Evolutionary conservation across 1,140 invertebrate species (phyloP).

Genomic region (Drosophila nigromelanica): DNA sequence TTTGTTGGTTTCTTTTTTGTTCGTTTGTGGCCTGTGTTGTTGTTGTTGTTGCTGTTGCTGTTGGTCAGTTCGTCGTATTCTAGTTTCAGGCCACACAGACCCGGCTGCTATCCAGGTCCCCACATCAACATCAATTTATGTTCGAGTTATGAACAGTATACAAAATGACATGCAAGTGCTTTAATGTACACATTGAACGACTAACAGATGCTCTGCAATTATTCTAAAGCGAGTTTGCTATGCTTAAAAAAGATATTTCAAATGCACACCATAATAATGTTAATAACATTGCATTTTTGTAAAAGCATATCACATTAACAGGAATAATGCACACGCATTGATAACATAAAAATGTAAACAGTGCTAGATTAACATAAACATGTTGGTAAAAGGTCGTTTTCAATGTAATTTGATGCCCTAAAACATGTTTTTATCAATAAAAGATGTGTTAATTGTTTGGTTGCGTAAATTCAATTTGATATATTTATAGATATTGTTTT

Average conservation of each 20-base stretch:
- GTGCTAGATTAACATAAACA: not conserved
- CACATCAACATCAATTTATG: conserved; percentile 64
- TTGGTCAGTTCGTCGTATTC: conserved; percentile 32
- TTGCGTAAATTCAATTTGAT: not conserved
- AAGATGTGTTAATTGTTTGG: not conserved
- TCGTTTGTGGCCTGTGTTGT: conserved; percentile 8
- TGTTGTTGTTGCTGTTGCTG: not conserved
- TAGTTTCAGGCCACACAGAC: conserved; percentile 22
- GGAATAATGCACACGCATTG: too few species aligned
- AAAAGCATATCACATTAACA: too few species aligned
- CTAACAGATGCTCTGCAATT: conserved; percentile 12
- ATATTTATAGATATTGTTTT: not conserved
- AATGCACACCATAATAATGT: too few species aligned
- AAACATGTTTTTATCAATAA: too few species aligned
- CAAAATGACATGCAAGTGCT: conserved; percentile 10
- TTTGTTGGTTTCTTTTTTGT: conserved; percentile 9
- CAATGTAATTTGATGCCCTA: too few species aligned
- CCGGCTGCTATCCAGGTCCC: conserved; percentile 42
- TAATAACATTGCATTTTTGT: not conserved
- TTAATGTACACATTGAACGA: conserved; percentile 3
- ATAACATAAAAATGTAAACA: conserved; percentile 1
- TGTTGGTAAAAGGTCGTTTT: not conserved
- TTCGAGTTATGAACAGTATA: conserved; percentile 58
- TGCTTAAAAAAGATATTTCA: too few species aligned
- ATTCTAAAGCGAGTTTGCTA: too few species aligned